phyloP scores from a whole-genome alignment of 2,797 vertebrate species.

The Myotis vivesi region DNA sequence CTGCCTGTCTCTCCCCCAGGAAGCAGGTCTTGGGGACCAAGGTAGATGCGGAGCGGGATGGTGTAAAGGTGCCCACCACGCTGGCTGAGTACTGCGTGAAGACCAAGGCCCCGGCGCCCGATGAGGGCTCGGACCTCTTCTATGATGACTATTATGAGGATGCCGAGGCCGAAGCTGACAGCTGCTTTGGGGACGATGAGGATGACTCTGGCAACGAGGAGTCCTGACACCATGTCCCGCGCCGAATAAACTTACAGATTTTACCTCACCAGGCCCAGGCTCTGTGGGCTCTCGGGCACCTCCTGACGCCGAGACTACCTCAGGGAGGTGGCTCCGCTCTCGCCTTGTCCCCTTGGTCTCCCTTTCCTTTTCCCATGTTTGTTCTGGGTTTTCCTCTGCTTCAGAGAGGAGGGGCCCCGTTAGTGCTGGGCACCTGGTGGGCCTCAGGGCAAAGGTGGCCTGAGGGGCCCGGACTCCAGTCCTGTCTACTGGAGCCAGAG shows the following conservation, averaged over 20 bases:
- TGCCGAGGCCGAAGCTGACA: constrained; percentile 90
- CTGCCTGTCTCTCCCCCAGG: constrained; percentile 77
- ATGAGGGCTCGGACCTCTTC: constrained; percentile 95
- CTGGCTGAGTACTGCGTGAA: constrained; percentile 96
- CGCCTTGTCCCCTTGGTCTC: not conserved
- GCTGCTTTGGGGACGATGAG: constrained; percentile 93
- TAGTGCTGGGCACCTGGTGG: not conserved
- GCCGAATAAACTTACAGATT: constrained; percentile 75
- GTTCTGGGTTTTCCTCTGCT: not conserved
- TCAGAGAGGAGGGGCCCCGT: not conserved
- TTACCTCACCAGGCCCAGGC: constrained; percentile 81
- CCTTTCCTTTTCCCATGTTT: not conserved
- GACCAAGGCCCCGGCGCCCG: constrained; percentile 91
- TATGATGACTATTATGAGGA: constrained; percentile 97
- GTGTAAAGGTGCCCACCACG: constrained; percentile 95
- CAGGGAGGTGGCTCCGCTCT: not conserved
- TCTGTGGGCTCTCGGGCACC: constrained; percentile 76
- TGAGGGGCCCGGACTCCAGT: not conserved
- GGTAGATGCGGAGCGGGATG: constrained; percentile 93
- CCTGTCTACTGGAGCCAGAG: not conserved
- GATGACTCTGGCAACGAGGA: constrained; percentile 95
- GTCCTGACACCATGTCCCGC: constrained; percentile 87
- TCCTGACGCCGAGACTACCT: constrained; percentile 62
- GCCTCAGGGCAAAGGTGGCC: not conserved
- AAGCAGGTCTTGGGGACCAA: constrained; percentile 96